Evolutionary conservation across 1,140 invertebrate species (phyloP), one percentile per base, ranked within the genome.

Genomic region (Neuroterus valhalla): DNA sequence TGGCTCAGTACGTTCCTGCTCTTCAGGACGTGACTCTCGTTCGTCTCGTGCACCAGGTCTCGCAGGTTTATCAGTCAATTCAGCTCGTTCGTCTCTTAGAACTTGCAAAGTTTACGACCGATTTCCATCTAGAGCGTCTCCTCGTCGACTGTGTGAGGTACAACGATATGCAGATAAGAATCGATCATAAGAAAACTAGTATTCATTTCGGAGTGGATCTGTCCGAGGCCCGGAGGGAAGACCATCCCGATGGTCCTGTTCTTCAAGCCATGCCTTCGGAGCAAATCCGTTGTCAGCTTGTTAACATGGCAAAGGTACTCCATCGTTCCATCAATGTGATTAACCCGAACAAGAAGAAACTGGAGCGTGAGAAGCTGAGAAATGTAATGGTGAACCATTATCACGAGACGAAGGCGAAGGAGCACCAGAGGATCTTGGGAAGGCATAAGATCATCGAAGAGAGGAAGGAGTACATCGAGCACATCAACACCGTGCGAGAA

Each of bases 381-480:
- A 83, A 89, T 0, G 89, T 92, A 55, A 96, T 98, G 91, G 94
- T 98, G 15, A 93, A 93, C 70, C 93, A 95, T 80, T 99, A 99
- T 86, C 94, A 96, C 78, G 93, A 97, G 80, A 96, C 94, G 43
- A 96, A 96, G 83, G 92, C 94, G 76, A 94, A 94, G 45, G 97
- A 99, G 79, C 98, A 99, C 86, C 92, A 94, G 75, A 92, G 95
- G 68, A 96, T 99, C 76, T 90, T 99, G 66, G 94, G 95, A 82
- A 92, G 98, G 6, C 96, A 98, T 85, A 96, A 98, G 86, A 98
- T 98, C 78, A 99, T 99, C 85, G 97, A 99, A 89, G 96, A 98
- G 81, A 91, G 97, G 6, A 99, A 99, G 86, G 97, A 99, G 89
- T 96, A 97, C 84, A 94, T 99, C 42, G 98, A 99, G 87, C 93